Percentiles rank a stretch among this genome's conserved stretches.
Evolutionary conservation across 2,888 invertebrate genomes (phyloP).

Genomic region (Apomyelois bistriatella): DNA sequence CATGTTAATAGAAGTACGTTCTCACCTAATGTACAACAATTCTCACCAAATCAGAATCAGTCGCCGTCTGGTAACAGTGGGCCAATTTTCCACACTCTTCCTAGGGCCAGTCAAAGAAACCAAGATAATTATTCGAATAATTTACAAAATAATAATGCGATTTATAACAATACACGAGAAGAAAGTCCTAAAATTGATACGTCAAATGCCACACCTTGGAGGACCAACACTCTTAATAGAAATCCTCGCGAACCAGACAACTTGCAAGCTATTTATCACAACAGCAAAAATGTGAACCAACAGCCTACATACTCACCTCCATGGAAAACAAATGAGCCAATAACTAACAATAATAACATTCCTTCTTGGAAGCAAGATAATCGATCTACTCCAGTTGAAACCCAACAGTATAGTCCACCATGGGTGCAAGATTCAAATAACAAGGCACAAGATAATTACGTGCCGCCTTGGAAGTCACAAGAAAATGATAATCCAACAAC

Average conservation of each 20-base stretch:
- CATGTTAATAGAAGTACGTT: slow-evolving; percentile 52
- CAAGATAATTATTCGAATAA: slow-evolving; percentile 43
- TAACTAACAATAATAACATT: slow-evolving; percentile 40
- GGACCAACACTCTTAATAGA: slow-evolving; percentile 61
- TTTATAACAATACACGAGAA: slow-evolving; percentile 48
- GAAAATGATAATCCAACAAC: slow-evolving; percentile 35
- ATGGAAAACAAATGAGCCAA: slow-evolving; percentile 57
- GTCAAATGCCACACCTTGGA: slow-evolving; percentile 57
- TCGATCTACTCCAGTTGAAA: slow-evolving; percentile 27
- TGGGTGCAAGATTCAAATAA: slow-evolving; percentile 57
- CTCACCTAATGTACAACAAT: slow-evolving; percentile 47
- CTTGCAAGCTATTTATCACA: slow-evolving; percentile 45
- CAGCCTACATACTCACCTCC: slow-evolving; percentile 54
- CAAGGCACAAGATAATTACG: slow-evolving; percentile 44
- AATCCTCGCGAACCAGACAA: slow-evolving; percentile 48
- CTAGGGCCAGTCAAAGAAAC: slow-evolving; percentile 53
- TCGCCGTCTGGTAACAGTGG: slow-evolving; percentile 40
- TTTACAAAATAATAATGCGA: slow-evolving; percentile 41
- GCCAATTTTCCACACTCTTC: slow-evolving; percentile 59
- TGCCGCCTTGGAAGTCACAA: slow-evolving; percentile 49
- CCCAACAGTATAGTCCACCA: slow-evolving; percentile 50
- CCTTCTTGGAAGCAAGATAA: slow-evolving; percentile 60
- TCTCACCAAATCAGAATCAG: slow-evolving; percentile 52
- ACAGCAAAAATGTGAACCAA: slow-evolving; percentile 42
- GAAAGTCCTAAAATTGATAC: slow-evolving; percentile 40